Conservation (phyloP, 1,140 invertebrate species). For the Drosophila littoralis region DNA sequence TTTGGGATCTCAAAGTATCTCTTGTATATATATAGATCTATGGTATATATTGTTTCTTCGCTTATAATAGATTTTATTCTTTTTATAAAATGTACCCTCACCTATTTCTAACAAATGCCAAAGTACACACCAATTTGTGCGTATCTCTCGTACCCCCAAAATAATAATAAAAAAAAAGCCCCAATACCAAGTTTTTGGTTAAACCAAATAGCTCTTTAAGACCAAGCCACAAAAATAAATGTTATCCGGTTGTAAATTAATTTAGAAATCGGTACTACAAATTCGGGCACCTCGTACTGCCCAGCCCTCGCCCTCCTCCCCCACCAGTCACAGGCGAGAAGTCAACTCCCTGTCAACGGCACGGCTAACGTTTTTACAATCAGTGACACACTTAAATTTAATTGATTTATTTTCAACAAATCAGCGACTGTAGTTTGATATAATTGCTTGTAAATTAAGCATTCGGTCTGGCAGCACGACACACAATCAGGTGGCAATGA, state of each 20-base stretch:
- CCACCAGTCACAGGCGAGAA: not conserved
- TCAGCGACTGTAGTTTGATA: conserved; percentile 74
- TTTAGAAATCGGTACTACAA: conserved; percentile 20
- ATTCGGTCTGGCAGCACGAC: conserved; percentile 38
- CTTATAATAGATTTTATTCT: too few relatives aligned
- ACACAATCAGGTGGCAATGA: conserved; percentile 32
- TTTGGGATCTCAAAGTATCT: too few relatives aligned
- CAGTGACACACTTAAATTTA: conserved; percentile 80
- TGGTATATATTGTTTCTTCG: too few relatives aligned
- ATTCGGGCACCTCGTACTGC: not conserved
- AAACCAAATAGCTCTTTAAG: conserved; percentile 16
- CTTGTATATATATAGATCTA: too few relatives aligned
- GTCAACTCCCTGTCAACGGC: conserved; percentile 13
- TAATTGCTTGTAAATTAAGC: conserved; percentile 83
- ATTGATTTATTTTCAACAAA: conserved; percentile 83
- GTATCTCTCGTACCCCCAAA: not conserved
- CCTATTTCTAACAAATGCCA: too few relatives aligned
- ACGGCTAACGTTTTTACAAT: conserved; percentile 55
- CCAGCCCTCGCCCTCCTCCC: not conserved
- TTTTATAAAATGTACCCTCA: too few relatives aligned
- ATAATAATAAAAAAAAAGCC: not conserved
- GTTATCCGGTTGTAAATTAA: conserved; percentile 41
- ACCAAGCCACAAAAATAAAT: conserved; percentile 14
- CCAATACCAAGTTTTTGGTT: not conserved
- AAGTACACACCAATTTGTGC: too few relatives aligned